These are phyloP conservation scores for Ametastegia equiseti DNA, from an alignment of 2,888 invertebrate genomes.

Conservation along the genomic window DNA sequence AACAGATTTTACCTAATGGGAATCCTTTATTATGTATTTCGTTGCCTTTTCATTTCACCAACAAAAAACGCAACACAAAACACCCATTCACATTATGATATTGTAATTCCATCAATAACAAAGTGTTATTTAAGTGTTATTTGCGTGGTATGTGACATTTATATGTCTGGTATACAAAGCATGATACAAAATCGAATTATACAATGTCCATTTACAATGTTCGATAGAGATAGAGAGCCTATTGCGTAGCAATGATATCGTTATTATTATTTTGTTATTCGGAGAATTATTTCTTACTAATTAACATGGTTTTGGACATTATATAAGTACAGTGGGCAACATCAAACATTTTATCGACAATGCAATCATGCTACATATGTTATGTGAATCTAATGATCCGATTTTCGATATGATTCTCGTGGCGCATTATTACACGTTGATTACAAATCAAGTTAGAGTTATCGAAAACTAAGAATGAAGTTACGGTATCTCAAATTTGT, in stretches of 20 bases:
- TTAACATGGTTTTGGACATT: slow-evolving; percentile 23
- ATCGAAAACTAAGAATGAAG: not conserved
- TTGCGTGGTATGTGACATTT: slow-evolving; percentile 31
- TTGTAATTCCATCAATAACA: slow-evolving; percentile 21
- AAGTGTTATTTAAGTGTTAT: slow-evolving; percentile 36
- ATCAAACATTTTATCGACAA: slow-evolving; percentile 43
- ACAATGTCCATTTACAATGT: slow-evolving; percentile 29
- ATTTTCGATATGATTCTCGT: slow-evolving; percentile 20
- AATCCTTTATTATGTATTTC: slow-evolving; percentile 30
- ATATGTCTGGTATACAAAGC: slow-evolving; percentile 33
- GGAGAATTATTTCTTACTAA: not conserved
- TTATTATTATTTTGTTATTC: not conserved
- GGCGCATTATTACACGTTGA: not conserved
- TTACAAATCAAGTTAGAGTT: not conserved
- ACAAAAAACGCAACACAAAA: slow-evolving; percentile 37
- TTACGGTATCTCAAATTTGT: not conserved
- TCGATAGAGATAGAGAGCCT: not conserved
- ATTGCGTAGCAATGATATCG: not conserved
- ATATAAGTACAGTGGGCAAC: slow-evolving; percentile 38
- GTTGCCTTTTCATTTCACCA: slow-evolving; percentile 23
- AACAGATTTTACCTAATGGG: slow-evolving; percentile 39
- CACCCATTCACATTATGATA: slow-evolving; percentile 36
- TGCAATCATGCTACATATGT: slow-evolving; percentile 43
- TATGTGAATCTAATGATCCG: slow-evolving; percentile 27
- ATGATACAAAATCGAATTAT: slow-evolving; percentile 30